These are phyloP conservation scores for Coleophora deauratella DNA, from an alignment of 2,888 invertebrate genomes.

Conservation along the genomic window DNA sequence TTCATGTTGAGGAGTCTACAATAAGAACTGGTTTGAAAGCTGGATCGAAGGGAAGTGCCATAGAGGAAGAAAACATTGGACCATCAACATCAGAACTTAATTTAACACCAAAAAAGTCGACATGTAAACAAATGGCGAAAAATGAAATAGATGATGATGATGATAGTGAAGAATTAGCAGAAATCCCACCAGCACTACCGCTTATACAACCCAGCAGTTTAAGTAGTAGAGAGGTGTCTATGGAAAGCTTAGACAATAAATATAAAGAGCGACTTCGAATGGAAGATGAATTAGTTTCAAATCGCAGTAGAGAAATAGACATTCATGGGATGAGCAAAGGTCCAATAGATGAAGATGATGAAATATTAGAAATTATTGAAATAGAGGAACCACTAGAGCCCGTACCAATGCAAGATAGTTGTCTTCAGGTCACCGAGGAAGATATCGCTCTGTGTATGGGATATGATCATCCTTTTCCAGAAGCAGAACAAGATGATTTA, in stretches of 20 bases:
- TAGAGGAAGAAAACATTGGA: conserved; percentile 65
- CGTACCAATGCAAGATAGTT: conserved; percentile 89
- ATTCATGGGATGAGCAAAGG: conserved; percentile 64
- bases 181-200: conserved; percentile 87
- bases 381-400: conserved; percentile 86
- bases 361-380: conserved; percentile 86
- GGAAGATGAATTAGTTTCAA: conserved; percentile 71
- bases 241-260: conserved; percentile 86
- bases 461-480: conserved; percentile 79
- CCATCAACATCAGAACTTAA: conserved; percentile 48
- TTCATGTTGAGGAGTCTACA: conserved; percentile 74
- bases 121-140: conserved; percentile 45
- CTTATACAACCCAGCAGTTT: conserved; percentile 81
- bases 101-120: conserved; percentile 30
- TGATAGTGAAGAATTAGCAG: conserved; percentile 85
- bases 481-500: conserved; percentile 80
- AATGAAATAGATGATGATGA: conserved; percentile 79
- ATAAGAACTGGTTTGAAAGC: conserved; percentile 77
- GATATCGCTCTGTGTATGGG: conserved; percentile 93
- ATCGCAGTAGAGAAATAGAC: conserved; percentile 71
- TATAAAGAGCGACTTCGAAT: conserved; percentile 81
- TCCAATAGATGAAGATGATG: conserved; percentile 73
- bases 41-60: conserved; percentile 60
- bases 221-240: conserved; percentile 86
- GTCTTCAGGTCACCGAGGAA: conserved; percentile 93